Base-by-base conservation (phyloP, 2,113 vertebrate species). In the Tachysurus fulvidraco region DNA sequence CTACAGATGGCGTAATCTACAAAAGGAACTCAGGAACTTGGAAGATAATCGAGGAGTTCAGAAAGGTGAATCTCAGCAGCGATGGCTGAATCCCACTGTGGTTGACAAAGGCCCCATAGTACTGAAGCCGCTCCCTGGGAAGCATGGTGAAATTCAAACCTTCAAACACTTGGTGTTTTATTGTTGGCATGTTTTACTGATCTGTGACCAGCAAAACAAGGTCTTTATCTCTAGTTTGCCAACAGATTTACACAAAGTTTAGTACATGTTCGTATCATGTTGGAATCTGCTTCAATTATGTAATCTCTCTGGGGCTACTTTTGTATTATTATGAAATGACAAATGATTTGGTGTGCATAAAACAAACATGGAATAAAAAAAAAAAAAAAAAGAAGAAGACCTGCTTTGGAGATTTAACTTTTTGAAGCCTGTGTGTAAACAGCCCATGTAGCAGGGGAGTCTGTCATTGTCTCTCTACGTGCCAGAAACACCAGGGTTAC, bases 1-100 rank as follows among this genome's bases (percentile, higher is more conserved):
- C 84, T 79, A 86, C 87, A 82, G 62, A 84, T 76, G 55, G 50
- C n/a, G 59, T 91, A 83, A 92, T 92, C 90, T 90, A 88, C 87
- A 64, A 79, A 74, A 85, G 86, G 89, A 88, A 91, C 67, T 86
- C 41, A 59, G 74, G 83, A 52, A 30, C 77, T 55, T 79, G 50
- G 52, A 79, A 79, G 83, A 86, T 86, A 90, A 89, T 88, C 81
- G 73, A 64, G 16, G 81, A 76, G 55, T 88, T 78, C 1, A 50
- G 69, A 86, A 88, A 86, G 28, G 55, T 8, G 74, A 89, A 88
- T 84, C 87, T 77, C 86, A 62, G 55, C 83, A 28, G 28, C 57
- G 65, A 55, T 74, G 13, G 77, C 28, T 5, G 52, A 65, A 55
- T 50, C 73, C 64, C 62, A 6, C 30, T 2, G 73, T 10, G 30